phyloP scores from a whole-genome alignment of 2,888 invertebrate genomes.

The Meiosimyza platycephala region DNA sequence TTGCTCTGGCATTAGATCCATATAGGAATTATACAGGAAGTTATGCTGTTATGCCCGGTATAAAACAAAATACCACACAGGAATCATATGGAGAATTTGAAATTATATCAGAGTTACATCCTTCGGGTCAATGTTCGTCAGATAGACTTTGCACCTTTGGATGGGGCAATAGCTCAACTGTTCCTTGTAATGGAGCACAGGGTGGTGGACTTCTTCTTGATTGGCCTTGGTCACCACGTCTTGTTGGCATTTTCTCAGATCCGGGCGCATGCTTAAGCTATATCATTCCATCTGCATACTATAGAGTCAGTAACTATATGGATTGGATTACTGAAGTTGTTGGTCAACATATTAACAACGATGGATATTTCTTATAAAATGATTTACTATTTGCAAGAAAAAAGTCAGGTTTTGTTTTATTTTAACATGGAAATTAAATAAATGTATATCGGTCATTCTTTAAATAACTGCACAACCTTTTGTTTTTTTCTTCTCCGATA shows the following conservation, averaged over 20 bases:
- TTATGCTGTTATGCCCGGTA: constrained; percentile 45
- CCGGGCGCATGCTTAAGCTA: constrained; percentile 40
- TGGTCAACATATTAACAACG: constrained; percentile 10
- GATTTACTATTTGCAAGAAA: too few species aligned
- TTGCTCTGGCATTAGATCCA: constrained; percentile 26
- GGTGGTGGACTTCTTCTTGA: constrained; percentile 45
- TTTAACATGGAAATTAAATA: too few species aligned
- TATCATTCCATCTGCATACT: constrained; percentile 37
- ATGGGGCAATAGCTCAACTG: constrained; percentile 34
- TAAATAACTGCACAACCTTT: too few species aligned
- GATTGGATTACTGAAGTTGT: constrained; percentile 40
- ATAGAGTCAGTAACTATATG: constrained; percentile 32
- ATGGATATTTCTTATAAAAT: constrained; percentile 22
- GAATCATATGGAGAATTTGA: constrained; percentile 45
- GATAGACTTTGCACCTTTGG: constrained; percentile 44
- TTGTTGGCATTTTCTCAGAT: constrained; percentile 44
- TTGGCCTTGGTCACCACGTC: constrained; percentile 43
- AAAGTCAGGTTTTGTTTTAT: too few species aligned
- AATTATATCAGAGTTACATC: constrained; percentile 36
- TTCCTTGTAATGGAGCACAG: constrained; percentile 44
- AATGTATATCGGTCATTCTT: too few species aligned
- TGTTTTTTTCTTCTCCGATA: background rate
- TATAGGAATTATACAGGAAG: constrained; percentile 26
- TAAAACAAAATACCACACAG: constrained; percentile 28
- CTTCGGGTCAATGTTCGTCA: constrained; percentile 24